A percentile compares a stretch with the other conserved stretches of the same genome.
Evolutionary conservation across 2,797 vertebrate genomes (phyloP).

Genomic region (Oreonectes daqikongensis): DNA sequence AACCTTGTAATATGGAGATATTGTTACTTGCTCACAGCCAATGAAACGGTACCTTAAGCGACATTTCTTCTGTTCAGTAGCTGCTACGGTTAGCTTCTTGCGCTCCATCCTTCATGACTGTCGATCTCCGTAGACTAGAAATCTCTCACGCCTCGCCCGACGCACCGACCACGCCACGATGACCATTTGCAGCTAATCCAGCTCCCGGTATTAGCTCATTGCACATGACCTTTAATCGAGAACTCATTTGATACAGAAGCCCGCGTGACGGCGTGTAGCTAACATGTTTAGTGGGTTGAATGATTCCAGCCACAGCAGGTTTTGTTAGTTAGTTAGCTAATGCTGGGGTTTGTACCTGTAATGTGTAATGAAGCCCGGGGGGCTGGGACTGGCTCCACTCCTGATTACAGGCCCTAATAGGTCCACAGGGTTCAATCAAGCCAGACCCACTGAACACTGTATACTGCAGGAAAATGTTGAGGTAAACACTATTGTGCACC

Average conservation of each 20-base stretch:
- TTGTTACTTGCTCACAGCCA: constrained; percentile 1
- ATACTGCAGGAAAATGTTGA: constrained; percentile 81
- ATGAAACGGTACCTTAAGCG: constrained; percentile 50
- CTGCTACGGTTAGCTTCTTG: constrained; percentile 44
- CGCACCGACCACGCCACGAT: constrained; percentile 18
- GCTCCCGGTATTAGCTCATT: not conserved
- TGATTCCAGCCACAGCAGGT: constrained; percentile 60
- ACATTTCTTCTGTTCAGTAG: constrained; percentile 41
- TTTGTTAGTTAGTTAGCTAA: constrained; percentile 67
- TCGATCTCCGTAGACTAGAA: constrained; percentile 31
- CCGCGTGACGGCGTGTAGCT: constrained; percentile 18
- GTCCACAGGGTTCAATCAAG: constrained; percentile 90
- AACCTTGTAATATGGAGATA: not conserved
- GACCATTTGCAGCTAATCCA: constrained; percentile 23
- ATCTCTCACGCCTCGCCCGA: constrained; percentile 49
- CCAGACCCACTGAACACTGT: constrained; percentile 75
- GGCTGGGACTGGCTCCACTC: constrained; percentile 64
- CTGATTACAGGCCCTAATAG: constrained; percentile 80
- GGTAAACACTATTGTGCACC: constrained; percentile 85
- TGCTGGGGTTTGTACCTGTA: constrained; percentile 64
- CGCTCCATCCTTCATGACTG: constrained; percentile 42
- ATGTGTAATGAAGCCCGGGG: constrained; percentile 81
- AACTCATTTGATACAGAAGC: not conserved
- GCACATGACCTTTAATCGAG: constrained; percentile 22
- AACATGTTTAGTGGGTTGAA: constrained; percentile 22